A percentile compares a stretch with the other conserved stretches of the same genome.
Evolutionary conservation across 2,797 vertebrate genomes (phyloP).

Genomic region (Galaxias olidus): DNA sequence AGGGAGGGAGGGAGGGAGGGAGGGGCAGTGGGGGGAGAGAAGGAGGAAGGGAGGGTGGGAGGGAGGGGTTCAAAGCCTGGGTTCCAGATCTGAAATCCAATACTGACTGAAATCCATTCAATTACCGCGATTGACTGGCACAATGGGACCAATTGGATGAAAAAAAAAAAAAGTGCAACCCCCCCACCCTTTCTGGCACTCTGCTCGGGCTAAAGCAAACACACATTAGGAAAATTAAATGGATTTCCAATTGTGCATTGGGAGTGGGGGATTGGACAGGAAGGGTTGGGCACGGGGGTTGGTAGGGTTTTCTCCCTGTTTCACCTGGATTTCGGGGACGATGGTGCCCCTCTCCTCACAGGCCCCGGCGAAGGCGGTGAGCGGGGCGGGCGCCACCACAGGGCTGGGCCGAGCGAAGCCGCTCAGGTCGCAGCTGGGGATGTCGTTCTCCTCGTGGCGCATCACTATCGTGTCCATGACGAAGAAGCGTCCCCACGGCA

Average conservation of each 20-base stretch:
- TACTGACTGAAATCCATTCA: too few species aligned
- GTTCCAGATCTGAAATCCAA: too few species aligned
- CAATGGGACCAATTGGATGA: too few species aligned
- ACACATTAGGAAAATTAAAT: too few species aligned
- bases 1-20: not conserved
- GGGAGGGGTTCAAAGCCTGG: not conserved
- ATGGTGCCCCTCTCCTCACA: slow-evolving; percentile 89
- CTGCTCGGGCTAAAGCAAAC: too few species aligned
- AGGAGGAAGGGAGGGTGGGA: not conserved
- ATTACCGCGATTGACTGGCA: too few species aligned
- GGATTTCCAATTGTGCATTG: too few species aligned
- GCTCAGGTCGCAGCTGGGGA: slow-evolving; percentile 97
- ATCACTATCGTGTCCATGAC: slow-evolving; percentile 98
- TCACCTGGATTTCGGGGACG: slow-evolving; percentile 97
- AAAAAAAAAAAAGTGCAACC: too few species aligned
- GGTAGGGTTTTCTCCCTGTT: not conserved
- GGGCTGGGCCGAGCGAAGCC: slow-evolving; percentile 91
- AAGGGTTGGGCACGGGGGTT: too few species aligned
- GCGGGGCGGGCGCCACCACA: slow-evolving; percentile 86
- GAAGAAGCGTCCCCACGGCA: slow-evolving; percentile 97
- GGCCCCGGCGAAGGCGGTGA: slow-evolving; percentile 91
- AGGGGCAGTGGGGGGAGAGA: not conserved
- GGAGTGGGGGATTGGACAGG: too few species aligned
- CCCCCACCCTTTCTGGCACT: too few species aligned
- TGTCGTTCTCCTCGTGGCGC: slow-evolving; percentile 97